Conservation (phyloP, 1,140 invertebrate genomes). For the Drosophila navojoa region DNA sequence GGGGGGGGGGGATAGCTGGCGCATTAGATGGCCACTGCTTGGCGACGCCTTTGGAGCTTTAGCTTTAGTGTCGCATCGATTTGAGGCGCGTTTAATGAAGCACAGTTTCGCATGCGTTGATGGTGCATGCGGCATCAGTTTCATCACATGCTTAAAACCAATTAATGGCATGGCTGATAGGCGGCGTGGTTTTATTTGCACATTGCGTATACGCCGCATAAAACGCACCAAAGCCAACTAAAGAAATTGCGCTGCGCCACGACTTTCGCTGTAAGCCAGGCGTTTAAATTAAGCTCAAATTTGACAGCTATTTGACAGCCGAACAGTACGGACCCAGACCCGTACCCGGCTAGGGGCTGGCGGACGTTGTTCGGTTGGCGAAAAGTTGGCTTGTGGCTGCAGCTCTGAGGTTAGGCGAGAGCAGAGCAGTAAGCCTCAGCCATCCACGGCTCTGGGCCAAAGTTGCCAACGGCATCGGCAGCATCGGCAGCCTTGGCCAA, state of each 20-base stretch:
- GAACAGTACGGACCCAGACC: slow-evolving; percentile 5
- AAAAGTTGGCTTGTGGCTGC: slow-evolving; percentile 31
- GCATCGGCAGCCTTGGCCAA: slow-evolving; percentile 8
- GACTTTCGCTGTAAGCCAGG: slow-evolving; percentile 17
- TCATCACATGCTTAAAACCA: slow-evolving; percentile 38
- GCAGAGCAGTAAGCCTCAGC: background rate
- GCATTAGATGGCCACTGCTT: slow-evolving; percentile 15
- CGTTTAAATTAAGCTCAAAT: slow-evolving; percentile 72
- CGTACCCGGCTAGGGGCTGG: background rate
- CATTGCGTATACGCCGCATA: slow-evolving; percentile 39
- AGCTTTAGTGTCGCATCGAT: slow-evolving; percentile 21
- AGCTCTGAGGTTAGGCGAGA: slow-evolving; percentile 32
- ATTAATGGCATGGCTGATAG: slow-evolving; percentile 46
- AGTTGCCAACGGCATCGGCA: background rate
- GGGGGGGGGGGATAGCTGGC: too few relatives aligned
- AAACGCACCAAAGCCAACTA: slow-evolving; percentile 21
- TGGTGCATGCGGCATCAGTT: slow-evolving; percentile 2
- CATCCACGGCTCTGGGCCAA: background rate
- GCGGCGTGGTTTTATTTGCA: slow-evolving; percentile 23
- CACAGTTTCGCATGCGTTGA: background rate
- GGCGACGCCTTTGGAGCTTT: slow-evolving; percentile 32
- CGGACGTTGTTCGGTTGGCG: background rate
- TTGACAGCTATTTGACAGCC: slow-evolving; percentile 78
- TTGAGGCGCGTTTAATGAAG: slow-evolving; percentile 40
- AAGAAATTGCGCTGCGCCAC: slow-evolving; percentile 22